Evolutionary conservation across 2,888 invertebrate species (phyloP).

Genomic region (Omphaloscelis lunosa): DNA sequence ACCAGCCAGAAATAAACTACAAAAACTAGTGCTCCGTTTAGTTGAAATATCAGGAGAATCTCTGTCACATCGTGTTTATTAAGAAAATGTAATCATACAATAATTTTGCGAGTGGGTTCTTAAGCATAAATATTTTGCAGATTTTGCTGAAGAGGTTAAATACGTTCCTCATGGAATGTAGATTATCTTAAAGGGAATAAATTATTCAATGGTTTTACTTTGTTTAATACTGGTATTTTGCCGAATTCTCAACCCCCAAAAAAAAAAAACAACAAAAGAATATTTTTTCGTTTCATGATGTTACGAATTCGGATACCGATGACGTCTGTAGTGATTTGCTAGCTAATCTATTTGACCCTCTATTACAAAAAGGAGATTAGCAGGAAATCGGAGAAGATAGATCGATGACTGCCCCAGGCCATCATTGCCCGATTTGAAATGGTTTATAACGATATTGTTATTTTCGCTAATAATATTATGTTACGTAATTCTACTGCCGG

Average conservation of each 20-base stretch:
- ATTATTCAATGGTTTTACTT: background rate
- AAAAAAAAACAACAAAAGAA: too few species aligned
- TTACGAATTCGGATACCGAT: too few species aligned
- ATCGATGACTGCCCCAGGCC: background rate
- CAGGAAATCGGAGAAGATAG: background rate
- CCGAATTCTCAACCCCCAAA: too few species aligned
- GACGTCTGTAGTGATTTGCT: too few species aligned
- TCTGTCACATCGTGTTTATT: conserved; percentile 29
- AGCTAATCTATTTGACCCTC: too few species aligned
- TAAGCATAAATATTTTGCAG: conserved; percentile 8
- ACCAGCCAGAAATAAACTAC: conserved; percentile 33
- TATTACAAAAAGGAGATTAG: background rate
- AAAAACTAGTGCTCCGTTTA: conserved; percentile 12
- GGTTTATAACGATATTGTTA: background rate
- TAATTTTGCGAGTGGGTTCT: conserved; percentile 4
- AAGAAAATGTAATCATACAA: conserved; percentile 2
- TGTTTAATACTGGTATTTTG: background rate
- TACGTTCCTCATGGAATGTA: background rate
- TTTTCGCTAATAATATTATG: background rate
- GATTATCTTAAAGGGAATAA: background rate
- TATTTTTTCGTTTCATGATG: too few species aligned
- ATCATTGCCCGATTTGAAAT: background rate
- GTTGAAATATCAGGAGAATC: background rate
- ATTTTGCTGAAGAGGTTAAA: background rate
- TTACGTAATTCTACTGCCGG: background rate